A percentile compares a stretch with the other conserved stretches of the same genome.
phyloP scores from a whole-genome alignment of 2,797 vertebrate genomes.

The Cirrhinus mrigala region DNA sequence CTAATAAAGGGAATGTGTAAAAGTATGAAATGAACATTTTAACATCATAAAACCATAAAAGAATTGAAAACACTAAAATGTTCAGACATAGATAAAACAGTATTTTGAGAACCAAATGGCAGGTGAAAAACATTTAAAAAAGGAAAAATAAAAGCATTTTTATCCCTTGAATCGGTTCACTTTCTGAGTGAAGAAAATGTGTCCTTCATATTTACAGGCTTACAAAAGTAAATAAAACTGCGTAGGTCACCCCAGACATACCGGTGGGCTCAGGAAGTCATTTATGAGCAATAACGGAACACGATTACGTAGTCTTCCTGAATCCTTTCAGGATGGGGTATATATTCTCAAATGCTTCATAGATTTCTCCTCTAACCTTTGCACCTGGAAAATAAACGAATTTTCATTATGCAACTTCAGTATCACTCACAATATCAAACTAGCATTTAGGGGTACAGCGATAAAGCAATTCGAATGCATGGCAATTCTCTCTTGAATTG shows the following conservation, averaged over 20 bases:
- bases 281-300: conserved; percentile 28
- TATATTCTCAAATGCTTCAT: conserved; percentile 99
- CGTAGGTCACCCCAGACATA: conserved; percentile 37
- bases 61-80: conserved; percentile 22
- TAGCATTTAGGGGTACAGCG: background rate
- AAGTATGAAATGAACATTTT: conserved; percentile 22
- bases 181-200: conserved; percentile 33
- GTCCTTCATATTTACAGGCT: conserved; percentile 57
- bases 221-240: conserved; percentile 50
- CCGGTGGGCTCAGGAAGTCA: conserved; percentile 29
- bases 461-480: too few relatives aligned
- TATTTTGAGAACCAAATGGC: conserved; percentile 39
- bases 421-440: background rate
- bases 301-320: conserved; percentile 91
- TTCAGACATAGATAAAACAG: conserved; percentile 22
- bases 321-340: conserved; percentile 99
- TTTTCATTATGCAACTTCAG: background rate
- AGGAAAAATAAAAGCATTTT: conserved; percentile 45
- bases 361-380: conserved; percentile 98
- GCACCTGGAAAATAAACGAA: conserved; percentile 81
- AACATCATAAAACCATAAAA: conserved; percentile 27
- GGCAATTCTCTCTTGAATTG: too few relatives aligned
- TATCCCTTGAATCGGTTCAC: conserved; percentile 7
- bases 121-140: conserved; percentile 44
- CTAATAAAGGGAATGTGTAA: conserved; percentile 42